A percentile compares a stretch with the other conserved stretches of the same genome.
These are phyloP conservation scores for Nothobranchius furzeri DNA, from an alignment of 2,113 vertebrate genomes.

Conservation along the genomic window DNA sequence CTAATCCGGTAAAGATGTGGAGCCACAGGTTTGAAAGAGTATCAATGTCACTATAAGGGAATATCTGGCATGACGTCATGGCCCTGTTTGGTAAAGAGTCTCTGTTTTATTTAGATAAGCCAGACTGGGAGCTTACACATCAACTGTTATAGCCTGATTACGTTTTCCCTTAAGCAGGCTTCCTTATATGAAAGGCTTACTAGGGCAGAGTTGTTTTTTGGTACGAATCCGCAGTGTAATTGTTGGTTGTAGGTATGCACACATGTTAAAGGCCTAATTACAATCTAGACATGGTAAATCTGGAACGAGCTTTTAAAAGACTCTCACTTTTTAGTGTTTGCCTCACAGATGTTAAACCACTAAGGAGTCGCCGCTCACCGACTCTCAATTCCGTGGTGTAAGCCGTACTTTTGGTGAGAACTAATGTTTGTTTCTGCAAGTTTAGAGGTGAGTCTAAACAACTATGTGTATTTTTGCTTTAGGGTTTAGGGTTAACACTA, in stretches of 20 bases:
- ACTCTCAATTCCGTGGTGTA: conserved; percentile 56
- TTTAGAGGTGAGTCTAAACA: conserved; percentile 1
- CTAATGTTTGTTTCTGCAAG: conserved; percentile 10
- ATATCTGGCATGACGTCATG: conserved; percentile 30
- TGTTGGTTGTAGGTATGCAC: conserved; percentile 69
- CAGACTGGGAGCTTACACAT: conserved; percentile 6
- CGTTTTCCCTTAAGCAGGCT: not conserved
- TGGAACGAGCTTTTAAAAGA: conserved; percentile 60
- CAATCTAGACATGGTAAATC: conserved; percentile 71
- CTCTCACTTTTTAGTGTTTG: conserved; percentile 51
- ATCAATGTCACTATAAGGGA: conserved; percentile 25
- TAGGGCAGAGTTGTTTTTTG: conserved; percentile 63
- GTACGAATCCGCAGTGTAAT: conserved; percentile 66
- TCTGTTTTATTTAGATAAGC: conserved; percentile 37
- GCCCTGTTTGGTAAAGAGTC: conserved; percentile 17
- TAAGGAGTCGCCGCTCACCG: conserved; percentile 37
- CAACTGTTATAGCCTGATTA: conserved; percentile 29
- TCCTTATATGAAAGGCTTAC: conserved; percentile 25
- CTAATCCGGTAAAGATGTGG: conserved; percentile 29
- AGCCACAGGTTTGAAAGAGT: conserved; percentile 47
- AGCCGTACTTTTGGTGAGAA: conserved; percentile 34
- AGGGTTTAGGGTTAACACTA: too few species aligned
- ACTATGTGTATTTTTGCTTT: conserved; percentile 27
- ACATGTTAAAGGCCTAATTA: conserved; percentile 76
- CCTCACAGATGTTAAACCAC: conserved; percentile 43